Evolutionary conservation across 2,888 invertebrate species (phyloP), one percentile per base, ranked within the genome.

Genomic region (Cheiracanthium punctorium): DNA sequence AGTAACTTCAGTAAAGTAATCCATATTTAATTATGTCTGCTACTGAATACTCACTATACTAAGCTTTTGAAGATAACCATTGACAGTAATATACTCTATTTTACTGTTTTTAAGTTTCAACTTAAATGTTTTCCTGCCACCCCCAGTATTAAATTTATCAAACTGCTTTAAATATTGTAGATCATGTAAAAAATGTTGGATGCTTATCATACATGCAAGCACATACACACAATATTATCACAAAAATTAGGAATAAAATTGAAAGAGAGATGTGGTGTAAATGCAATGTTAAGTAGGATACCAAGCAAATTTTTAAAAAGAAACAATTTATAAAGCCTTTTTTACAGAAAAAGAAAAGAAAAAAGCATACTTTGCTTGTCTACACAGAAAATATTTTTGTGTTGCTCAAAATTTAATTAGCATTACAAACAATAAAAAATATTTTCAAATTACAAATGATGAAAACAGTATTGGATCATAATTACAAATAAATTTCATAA

Each of bases 281-380:
- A 58, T 58, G 58, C 58, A 58, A 58, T 58, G 24, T 58, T 58
- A 58, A 58, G 58, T 58, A 58, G 58, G 24, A 58, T 58, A 58
- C 24, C 1, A 24, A 58, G 7, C 7, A 14, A 14, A 17, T 48
- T 48, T 48, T 17, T 48, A 48, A 48, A 58, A 24, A 17, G 24
- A 58, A 58, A 2, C 7, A 58, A 7, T 24, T 20, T 58, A 48
- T 14, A 8, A 37, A 37, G 12, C 37, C 58, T 58, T 20, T 24
- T 2, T 7, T 24, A n/a, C 12, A 8, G 5, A 37, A 5, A 37
- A 37, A 58, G 12, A 58, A 24, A 58, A 58, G 24, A 58, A 58
- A 58, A 4, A 7, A 58, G 58, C 58, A 58, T 12, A 14, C 17
- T 48, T 37, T 12, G 17, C 43, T 48, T 48, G 7, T 7, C 7